Base-by-base conservation (phyloP, 2,888 invertebrate species). In the Nemotelus pantherinus region DNA sequence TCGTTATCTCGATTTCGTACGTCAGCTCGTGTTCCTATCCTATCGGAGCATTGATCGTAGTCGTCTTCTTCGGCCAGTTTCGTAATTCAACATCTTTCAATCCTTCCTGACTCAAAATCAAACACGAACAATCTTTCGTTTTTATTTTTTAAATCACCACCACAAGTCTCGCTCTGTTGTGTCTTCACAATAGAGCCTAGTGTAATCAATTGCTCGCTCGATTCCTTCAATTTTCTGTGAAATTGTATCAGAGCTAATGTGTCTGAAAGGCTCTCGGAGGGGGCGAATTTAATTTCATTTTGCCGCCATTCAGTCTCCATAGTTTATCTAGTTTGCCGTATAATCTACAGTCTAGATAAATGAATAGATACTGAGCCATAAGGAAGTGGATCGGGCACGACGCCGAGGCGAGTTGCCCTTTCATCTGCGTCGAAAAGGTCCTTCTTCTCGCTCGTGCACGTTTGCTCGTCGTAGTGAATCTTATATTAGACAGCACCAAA, bases 221-320 rank as follows among this genome's bases (percentile, higher is more conserved):
- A n/a, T 71, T 39, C 71, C 55, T 71, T 57, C 47, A 65, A 65
- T 47, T 71, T 44, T 55, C 55, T 55, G 48, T 6, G 43, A 41
- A 55, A 71, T 55, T 53, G 44, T 71, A 55, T 71, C 55, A 57
- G 55, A 71, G 43, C 39, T 57, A 57, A 71, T 71, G 71, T 57
- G 71, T 71, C 71, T 57, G 57, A 43, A 57, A 71, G 39, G 71
- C 63, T 74, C 74, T 60, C 63, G 60, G 63, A 74, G 48, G 48
- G 74, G 74, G 48, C 74, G 48, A 74, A 74, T 74, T 74, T 74
- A 74, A 74, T 74, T 74, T 60, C 74, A 74, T 74, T 74, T 74
- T 74, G 74, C 74, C 74, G 74, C 74, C 74, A 74, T 74, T 74
- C 60, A 74, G 74, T 74, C 74, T 74, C 74, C 74, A 74, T 60